phyloP scores from a whole-genome alignment of 2,888 invertebrate species.

The Tipula vernalis region DNA sequence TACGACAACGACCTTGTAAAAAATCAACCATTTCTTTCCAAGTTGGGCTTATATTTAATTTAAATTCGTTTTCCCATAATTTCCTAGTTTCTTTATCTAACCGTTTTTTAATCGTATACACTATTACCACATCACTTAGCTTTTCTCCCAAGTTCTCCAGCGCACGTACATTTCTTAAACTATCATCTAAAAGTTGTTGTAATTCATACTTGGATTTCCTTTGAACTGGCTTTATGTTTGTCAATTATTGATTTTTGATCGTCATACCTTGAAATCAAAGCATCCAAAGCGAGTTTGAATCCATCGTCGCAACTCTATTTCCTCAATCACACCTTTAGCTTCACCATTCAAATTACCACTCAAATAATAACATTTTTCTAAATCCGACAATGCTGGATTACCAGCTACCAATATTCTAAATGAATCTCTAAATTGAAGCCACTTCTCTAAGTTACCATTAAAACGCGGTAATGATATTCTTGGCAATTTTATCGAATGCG shows the following conservation, averaged over 20 bases:
- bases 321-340: too few relatives aligned
- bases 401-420: too few relatives aligned
- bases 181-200: background rate
- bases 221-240: background rate
- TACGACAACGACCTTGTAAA: background rate
- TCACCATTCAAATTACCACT: too few relatives aligned
- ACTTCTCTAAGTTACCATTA: too few relatives aligned
- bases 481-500: too few relatives aligned
- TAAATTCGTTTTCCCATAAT: background rate
- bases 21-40: background rate
- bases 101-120: background rate
- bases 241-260: background rate
- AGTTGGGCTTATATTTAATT: background rate
- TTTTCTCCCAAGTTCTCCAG: background rate
- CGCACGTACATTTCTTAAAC: background rate
- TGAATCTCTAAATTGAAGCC: too few relatives aligned
- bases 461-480: too few relatives aligned
- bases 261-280: too few relatives aligned
- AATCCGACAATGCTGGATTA: too few relatives aligned
- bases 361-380: too few relatives aligned
- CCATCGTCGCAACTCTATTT: too few relatives aligned
- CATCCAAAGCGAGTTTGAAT: too few relatives aligned
- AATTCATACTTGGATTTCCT: background rate
- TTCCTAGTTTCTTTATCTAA: background rate
- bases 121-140: background rate